Conservation (phyloP, 2,113 vertebrate species). For the Sebastes fasciatus region DNA sequence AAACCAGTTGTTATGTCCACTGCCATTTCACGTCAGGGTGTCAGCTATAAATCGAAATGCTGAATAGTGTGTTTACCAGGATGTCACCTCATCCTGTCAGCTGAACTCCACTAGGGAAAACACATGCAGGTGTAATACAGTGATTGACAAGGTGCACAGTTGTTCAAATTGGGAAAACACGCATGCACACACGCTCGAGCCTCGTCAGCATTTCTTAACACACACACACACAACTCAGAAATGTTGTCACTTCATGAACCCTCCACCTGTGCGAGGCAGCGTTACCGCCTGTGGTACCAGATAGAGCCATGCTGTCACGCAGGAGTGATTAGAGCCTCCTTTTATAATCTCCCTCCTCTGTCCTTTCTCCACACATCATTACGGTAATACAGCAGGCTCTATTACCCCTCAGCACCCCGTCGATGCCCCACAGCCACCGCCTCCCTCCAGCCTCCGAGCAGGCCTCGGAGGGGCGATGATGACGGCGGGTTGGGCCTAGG, state of each 20-base stretch:
- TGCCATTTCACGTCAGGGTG: slow-evolving; percentile 41
- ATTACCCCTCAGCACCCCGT: slow-evolving; percentile 77
- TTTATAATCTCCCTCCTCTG: slow-evolving; percentile 70
- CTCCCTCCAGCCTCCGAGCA: slow-evolving; percentile 48
- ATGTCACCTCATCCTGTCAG: slow-evolving; percentile 58
- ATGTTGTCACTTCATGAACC: slow-evolving; percentile 26
- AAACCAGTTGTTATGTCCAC: slow-evolving; percentile 39
- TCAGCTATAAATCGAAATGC: slow-evolving; percentile 59
- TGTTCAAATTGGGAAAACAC: slow-evolving; percentile 29
- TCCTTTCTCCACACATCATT: slow-evolving; percentile 83
- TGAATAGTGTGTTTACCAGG: slow-evolving; percentile 57
- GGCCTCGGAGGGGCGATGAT: slow-evolving; percentile 67
- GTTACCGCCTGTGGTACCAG: slow-evolving; percentile 42
- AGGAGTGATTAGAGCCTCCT: slow-evolving; percentile 75
- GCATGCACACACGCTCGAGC: not conserved
- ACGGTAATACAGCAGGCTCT: slow-evolving; percentile 82
- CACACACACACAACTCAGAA: slow-evolving; percentile 10
- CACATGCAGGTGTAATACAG: slow-evolving; percentile 39
- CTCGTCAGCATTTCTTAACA: slow-evolving; percentile 46
- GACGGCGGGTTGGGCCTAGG: slow-evolving; percentile 61
- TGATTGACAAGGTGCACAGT: slow-evolving; percentile 37
- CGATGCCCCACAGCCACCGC: slow-evolving; percentile 45
- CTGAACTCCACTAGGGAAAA: slow-evolving; percentile 51
- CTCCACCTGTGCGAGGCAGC: slow-evolving; percentile 49
- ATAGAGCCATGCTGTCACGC: slow-evolving; percentile 69